Conservation (phyloP, 1,140 invertebrate species). For the Magallana gigas region DNA sequence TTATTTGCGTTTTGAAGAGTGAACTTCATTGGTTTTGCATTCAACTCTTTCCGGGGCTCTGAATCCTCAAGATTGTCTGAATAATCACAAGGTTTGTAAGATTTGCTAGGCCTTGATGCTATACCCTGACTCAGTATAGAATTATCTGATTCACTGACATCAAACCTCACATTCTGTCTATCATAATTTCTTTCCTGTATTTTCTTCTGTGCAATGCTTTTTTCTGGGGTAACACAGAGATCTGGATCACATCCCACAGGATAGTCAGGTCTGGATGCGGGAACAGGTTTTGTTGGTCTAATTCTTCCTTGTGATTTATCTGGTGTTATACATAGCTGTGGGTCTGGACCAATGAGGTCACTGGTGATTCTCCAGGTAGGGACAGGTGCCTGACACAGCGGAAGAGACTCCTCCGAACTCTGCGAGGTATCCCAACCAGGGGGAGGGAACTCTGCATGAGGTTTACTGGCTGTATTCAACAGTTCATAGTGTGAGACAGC, state of each 20-base stretch:
- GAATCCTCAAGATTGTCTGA: conserved; percentile 47
- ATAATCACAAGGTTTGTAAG: conserved; percentile 60
- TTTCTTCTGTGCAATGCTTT: conserved; percentile 5
- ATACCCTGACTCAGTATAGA: conserved; percentile 24
- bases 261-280: conserved; percentile 7
- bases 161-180: conserved; percentile 64
- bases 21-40: conserved; percentile 47
- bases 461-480: conserved; percentile 46
- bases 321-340: conserved; percentile 57
- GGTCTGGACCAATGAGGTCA: conserved; percentile 54
- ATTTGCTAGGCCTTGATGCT: conserved; percentile 48
- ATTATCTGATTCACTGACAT: conserved; percentile 55
- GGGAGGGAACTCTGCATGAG: conserved; percentile 52
- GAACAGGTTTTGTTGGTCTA: background rate
- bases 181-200: conserved; percentile 33
- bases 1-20: conserved; percentile 48
- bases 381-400: conserved; percentile 50
- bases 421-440: conserved; percentile 57
- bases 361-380: conserved; percentile 49
- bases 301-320: conserved; percentile 44
- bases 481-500: conserved; percentile 58
- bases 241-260: conserved; percentile 53
- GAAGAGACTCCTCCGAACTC: conserved; percentile 55
- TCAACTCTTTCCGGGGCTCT: conserved; percentile 17
- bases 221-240: conserved; percentile 62